These are phyloP conservation scores for Myotis lucifugus DNA, from an alignment of 2,113 vertebrate species.

Conservation along the genomic window DNA sequence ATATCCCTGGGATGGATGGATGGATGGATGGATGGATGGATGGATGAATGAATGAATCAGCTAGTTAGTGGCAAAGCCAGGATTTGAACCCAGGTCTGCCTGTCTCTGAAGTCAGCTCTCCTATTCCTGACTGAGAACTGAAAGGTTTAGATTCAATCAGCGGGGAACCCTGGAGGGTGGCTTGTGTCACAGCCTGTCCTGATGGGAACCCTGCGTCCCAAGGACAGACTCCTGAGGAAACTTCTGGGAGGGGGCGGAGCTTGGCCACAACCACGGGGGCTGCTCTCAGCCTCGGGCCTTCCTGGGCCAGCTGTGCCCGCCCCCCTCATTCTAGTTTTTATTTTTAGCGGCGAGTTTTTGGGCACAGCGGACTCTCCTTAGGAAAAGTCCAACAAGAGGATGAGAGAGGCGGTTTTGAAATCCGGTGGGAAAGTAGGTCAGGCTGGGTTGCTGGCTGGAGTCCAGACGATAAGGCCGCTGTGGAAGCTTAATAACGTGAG, in stretches of 20 bases:
- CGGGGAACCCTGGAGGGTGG: background rate
- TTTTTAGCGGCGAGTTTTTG: conserved; percentile 66
- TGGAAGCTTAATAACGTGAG: conserved; percentile 60
- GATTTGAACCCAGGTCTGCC: background rate
- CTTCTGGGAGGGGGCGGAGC: conserved; percentile 16
- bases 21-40: background rate
- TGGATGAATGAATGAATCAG: background rate
- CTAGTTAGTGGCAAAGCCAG: background rate
- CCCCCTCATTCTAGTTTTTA: conserved; percentile 46
- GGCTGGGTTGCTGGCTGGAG: conserved; percentile 46
- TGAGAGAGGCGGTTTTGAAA: conserved; percentile 51
- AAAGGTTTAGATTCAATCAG: background rate
- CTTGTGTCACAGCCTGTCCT: background rate
- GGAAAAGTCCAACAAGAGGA: background rate
- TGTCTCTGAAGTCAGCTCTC: background rate
- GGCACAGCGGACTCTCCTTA: conserved; percentile 38
- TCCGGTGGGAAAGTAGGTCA: conserved; percentile 71
- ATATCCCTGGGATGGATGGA: background rate
- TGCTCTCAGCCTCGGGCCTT: background rate
- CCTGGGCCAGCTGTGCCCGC: background rate
- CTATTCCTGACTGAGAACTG: background rate
- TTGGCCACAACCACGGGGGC: background rate
- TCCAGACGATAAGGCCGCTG: conserved; percentile 53
- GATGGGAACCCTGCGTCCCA: background rate
- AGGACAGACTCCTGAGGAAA: background rate